Conservation (phyloP, 2,888 invertebrate genomes). For the Eupithecia pulchellata region DNA sequence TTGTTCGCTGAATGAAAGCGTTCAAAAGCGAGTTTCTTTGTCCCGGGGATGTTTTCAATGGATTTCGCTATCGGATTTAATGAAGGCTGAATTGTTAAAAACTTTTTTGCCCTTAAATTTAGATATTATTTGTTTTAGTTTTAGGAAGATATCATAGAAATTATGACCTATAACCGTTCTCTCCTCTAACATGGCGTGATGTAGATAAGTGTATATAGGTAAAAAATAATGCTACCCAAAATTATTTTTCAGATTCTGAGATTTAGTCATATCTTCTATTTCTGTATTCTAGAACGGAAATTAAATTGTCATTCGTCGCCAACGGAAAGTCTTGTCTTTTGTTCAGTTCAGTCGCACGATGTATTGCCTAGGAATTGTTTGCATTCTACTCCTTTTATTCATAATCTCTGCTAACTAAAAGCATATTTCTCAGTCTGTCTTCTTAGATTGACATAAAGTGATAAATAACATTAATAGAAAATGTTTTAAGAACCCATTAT, state of each 20-base stretch:
- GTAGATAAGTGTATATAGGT: no score
- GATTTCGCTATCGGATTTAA: background rate
- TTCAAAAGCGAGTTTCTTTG: slow-evolving; percentile 27
- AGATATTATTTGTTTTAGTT: background rate
- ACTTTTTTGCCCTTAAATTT: background rate
- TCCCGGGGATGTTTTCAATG: slow-evolving; percentile 12
- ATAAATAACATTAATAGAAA: no score
- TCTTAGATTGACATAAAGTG: no score
- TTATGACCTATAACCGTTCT: no score
- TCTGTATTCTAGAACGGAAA: background rate
- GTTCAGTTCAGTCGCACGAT: no score
- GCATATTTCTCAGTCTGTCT: no score
- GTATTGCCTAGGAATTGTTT: no score
- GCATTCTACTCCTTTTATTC: no score
- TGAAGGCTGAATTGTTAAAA: background rate
- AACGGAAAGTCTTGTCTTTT: background rate
- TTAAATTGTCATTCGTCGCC: background rate
- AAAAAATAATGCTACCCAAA: no score
- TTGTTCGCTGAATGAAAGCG: slow-evolving; percentile 26
- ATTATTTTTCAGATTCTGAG: background rate
- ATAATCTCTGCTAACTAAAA: no score
- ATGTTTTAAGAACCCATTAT: no score
- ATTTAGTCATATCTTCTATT: background rate
- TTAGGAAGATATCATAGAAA: background rate
- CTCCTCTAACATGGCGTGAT: no score